Conservation (phyloP, 2,888 invertebrate species). For the Rhogogaster chlorosoma region DNA sequence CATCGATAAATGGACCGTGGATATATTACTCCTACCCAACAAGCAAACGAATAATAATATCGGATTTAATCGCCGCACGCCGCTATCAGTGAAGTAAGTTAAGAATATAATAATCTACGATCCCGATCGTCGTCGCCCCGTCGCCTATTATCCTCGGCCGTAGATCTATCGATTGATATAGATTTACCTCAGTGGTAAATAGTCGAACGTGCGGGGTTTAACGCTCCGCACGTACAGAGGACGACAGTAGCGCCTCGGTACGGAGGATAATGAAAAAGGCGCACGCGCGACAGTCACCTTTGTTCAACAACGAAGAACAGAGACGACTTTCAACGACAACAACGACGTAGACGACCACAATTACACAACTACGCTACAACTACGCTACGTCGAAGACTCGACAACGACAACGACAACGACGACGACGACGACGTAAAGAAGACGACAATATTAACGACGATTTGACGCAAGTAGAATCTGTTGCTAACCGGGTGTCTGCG, state of each 20-base stretch:
- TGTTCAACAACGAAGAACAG: conserved; percentile 18
- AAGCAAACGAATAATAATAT: background rate
- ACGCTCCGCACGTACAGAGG: background rate
- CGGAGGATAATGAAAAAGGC: background rate
- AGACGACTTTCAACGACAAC: background rate
- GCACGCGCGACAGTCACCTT: conserved; percentile 34
- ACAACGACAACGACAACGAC: too few species aligned
- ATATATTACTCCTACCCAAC: background rate
- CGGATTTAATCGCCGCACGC: background rate
- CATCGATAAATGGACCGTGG: background rate
- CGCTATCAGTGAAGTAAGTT: conserved; percentile 1
- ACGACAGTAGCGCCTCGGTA: conserved; percentile 30
- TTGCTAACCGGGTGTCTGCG: conserved; percentile 70
- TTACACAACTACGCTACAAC: background rate
- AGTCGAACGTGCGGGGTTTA: background rate
- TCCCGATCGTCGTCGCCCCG: background rate
- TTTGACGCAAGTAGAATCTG: conserved; percentile 69
- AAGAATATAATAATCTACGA: background rate
- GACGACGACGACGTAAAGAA: background rate
- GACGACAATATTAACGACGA: background rate
- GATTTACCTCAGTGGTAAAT: conserved; percentile 5
- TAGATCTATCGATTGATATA: conserved; percentile 34
- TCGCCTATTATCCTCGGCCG: background rate
- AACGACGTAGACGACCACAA: background rate
- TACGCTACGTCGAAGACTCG: background rate